A percentile compares a stretch with the other conserved stretches of the same genome.
These are phyloP conservation scores for Syngnathus floridae DNA, from an alignment of 2,113 vertebrate genomes.

Conservation along the genomic window DNA sequence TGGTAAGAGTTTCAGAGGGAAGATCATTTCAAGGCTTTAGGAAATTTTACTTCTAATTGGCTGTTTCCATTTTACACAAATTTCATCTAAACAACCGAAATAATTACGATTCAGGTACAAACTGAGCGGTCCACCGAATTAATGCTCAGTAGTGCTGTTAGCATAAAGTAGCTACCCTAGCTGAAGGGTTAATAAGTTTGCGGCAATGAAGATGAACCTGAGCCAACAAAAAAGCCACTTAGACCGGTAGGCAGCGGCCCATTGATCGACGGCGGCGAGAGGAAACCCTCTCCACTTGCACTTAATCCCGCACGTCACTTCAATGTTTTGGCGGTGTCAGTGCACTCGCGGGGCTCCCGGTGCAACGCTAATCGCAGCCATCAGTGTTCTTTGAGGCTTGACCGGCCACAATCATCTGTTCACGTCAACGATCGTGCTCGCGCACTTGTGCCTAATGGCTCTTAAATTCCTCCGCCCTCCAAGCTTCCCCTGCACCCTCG, in stretches of 20 bases:
- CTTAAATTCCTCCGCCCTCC: slow-evolving; percentile 55
- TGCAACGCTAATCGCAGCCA: slow-evolving; percentile 69
- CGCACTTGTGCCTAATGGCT: slow-evolving; percentile 66
- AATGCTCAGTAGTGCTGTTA: slow-evolving; percentile 9
- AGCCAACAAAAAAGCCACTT: slow-evolving; percentile 44
- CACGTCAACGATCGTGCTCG: slow-evolving; percentile 54
- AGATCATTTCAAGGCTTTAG: too few species aligned
- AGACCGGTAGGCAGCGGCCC: slow-evolving; percentile 31
- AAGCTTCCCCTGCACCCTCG: slow-evolving; percentile 30
- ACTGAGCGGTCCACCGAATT: neutral
- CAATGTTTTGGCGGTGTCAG: slow-evolving; percentile 58
- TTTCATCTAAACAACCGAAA: neutral
- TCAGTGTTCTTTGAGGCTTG: slow-evolving; percentile 69
- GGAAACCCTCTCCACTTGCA: slow-evolving; percentile 36
- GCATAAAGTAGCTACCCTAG: slow-evolving; percentile 15
- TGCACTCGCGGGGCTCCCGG: slow-evolving; percentile 51
- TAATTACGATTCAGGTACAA: neutral
- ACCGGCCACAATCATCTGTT: slow-evolving; percentile 70
- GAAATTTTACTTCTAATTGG: too few species aligned
- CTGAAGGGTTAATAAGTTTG: slow-evolving; percentile 41
- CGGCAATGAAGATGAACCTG: slow-evolving; percentile 46
- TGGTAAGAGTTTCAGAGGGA: neutral
- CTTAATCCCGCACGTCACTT: slow-evolving; percentile 51
- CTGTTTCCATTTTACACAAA: too few species aligned
- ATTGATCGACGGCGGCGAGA: slow-evolving; percentile 52